A percentile compares a stretch with the other conserved stretches of the same genome.
Conservation (phyloP, 1,140 invertebrate genomes). For the Listronotus bonariensis region DNA sequence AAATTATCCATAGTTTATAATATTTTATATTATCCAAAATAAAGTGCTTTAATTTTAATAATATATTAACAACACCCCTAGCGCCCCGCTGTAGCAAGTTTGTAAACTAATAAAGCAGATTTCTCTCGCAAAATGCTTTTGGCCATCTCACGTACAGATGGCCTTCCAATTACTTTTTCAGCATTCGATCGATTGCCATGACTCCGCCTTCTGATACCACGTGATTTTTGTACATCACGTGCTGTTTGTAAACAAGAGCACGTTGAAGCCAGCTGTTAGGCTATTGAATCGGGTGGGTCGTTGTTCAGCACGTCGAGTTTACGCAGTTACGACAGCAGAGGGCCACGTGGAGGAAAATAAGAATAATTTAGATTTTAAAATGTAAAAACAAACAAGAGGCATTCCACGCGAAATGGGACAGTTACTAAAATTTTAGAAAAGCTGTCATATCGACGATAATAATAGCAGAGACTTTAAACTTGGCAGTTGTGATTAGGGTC, state of each 20-base stretch:
- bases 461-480: too few species aligned
- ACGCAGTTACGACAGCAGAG: not conserved
- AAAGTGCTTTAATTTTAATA: not conserved
- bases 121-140: slow-evolving; percentile 17
- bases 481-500: too few species aligned
- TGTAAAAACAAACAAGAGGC: too few species aligned
- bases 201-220: slow-evolving; percentile 26
- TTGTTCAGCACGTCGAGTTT: not conserved
- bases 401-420: too few species aligned
- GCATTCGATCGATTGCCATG: slow-evolving; percentile 17
- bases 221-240: slow-evolving; percentile 21
- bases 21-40: not conserved
- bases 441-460: too few species aligned
- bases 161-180: slow-evolving; percentile 30
- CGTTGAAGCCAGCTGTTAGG: slow-evolving; percentile 8
- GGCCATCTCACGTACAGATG: slow-evolving; percentile 31
- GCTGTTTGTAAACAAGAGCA: slow-evolving; percentile 31
- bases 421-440: too few species aligned
- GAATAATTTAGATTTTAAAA: too few species aligned
- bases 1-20: not conserved
- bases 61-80: not conserved
- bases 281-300: not conserved
- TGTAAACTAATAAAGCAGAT: slow-evolving; percentile 28
- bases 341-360: too few species aligned
- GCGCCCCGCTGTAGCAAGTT: slow-evolving; percentile 8